Evolutionary conservation across 2,888 invertebrate genomes (phyloP).

Genomic region (Oligia strigilis): DNA sequence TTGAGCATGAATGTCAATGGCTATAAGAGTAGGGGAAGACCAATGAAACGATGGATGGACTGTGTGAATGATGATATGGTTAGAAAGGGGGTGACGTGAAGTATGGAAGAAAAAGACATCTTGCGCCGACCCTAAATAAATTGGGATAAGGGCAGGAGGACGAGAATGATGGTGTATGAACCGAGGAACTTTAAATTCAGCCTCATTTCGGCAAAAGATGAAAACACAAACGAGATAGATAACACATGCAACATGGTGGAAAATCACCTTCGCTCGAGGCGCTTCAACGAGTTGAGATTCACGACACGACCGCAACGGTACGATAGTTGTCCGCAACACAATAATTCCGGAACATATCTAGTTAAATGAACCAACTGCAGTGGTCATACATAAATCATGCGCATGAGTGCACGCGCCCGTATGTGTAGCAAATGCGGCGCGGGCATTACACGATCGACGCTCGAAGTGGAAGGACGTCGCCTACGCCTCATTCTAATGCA

Average conservation of each 20-base stretch:
- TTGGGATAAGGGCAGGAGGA: not conserved
- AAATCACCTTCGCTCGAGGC: slow-evolving; percentile 56
- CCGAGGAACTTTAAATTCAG: slow-evolving; percentile 26
- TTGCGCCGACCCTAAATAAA: not conserved
- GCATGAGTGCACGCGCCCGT: slow-evolving; percentile 81
- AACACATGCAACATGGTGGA: slow-evolving; percentile 46
- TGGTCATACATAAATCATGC: slow-evolving; percentile 87
- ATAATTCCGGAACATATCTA: slow-evolving; percentile 87
- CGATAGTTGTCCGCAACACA: slow-evolving; percentile 82
- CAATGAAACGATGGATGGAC: not conserved
- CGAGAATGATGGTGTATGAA: not conserved
- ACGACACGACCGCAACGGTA: slow-evolving; percentile 77
- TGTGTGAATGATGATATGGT: not conserved
- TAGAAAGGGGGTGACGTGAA: not conserved
- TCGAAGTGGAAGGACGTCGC: slow-evolving; percentile 85
- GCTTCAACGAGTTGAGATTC: slow-evolving; percentile 77
- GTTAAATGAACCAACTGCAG: slow-evolving; percentile 85
- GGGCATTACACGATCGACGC: slow-evolving; percentile 77
- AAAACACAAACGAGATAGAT: slow-evolving; percentile 44
- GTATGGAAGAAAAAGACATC: not conserved
- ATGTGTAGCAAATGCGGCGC: slow-evolving; percentile 72
- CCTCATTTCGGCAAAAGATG: slow-evolving; percentile 58
- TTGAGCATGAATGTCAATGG: not conserved
- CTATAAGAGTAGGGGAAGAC: not conserved
- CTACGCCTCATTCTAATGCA: slow-evolving; percentile 81